Percentiles rank a stretch among this genome's conserved stretches.
These are phyloP conservation scores for Alauda arvensis DNA, from an alignment of 2,797 vertebrate genomes.

Conservation along the genomic window DNA sequence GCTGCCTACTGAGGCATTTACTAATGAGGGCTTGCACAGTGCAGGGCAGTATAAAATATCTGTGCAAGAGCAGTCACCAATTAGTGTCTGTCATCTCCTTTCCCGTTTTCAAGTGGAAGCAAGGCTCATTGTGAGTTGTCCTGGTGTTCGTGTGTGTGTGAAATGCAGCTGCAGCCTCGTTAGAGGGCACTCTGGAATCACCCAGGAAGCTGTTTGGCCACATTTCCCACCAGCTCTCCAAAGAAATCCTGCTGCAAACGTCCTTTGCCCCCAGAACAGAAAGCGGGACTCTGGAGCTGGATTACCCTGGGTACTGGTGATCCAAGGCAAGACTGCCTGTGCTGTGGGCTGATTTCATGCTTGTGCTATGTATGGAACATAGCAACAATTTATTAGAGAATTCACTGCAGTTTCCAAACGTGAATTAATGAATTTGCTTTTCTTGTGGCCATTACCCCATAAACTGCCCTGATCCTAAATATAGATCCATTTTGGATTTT, in stretches of 20 bases:
- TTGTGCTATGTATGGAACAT: not conserved
- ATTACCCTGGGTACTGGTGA: accelerated
- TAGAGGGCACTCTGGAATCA: slow-evolving; percentile 36
- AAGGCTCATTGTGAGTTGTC: not conserved
- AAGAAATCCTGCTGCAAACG: not conserved
- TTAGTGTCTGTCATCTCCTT: not conserved
- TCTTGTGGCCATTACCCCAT: not conserved
- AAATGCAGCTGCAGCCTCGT: not conserved
- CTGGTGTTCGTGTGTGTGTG: not conserved
- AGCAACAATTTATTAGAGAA: not conserved
- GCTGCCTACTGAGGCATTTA: not conserved
- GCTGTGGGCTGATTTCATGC: not conserved
- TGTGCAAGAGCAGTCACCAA: not conserved
- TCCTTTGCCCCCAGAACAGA: not conserved
- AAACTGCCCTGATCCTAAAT: not conserved
- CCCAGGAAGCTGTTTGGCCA: not conserved
- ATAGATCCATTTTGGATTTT: not conserved
- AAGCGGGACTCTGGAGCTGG: not conserved
- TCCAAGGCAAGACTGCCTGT: not conserved
- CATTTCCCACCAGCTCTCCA: accelerated
- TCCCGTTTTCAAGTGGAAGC: not conserved
- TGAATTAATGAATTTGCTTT: not conserved
- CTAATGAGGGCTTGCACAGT: not conserved
- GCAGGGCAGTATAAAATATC: not conserved
- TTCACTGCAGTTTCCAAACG: not conserved